Evolutionary conservation across 1,140 invertebrate genomes (phyloP), one percentile per base, ranked within the genome.

Genomic region (Trachymyrmex cornetzi): DNA sequence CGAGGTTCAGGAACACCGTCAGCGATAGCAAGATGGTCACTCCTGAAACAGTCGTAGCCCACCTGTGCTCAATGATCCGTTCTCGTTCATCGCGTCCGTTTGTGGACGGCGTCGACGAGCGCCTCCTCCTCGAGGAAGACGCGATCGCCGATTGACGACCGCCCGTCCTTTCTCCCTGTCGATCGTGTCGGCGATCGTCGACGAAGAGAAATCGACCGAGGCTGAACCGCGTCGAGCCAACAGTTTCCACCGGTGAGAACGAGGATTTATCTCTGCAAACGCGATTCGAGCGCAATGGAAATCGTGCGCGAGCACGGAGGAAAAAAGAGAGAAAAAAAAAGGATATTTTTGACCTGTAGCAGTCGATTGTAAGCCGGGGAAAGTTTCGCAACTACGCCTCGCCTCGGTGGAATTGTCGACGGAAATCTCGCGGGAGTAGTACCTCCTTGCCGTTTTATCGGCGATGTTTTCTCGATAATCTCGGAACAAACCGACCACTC

Each of bases 21-120:
- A 99, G 97, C 96, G 99, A 99, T 95, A 99, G 98, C 96, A 99
- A 98, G 97, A 99, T 99, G 96, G 99, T 99, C 96, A 99, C 99
- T 97, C 99, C 99, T 99, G 98, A 96, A 98, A 98, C 96, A 97
- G 96, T 94, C 90, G 89, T 91, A 92, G 90, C 89, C 92, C 90
- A 90, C 88, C 91, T 84, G 87, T 90, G 77, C 90, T 93, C 87
- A 91, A 86, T 90, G 81, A 90, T 90, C 85, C 67, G 55, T 88
- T 80, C 63, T 87, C 86, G 71, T 74, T 81, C 59, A 74, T 57
- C 61, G 64, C 82, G 55, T 66, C 38, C 34, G 74, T 38, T 57
- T 30, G 55, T 66, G 86, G 53, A 53, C 81, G 38, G 27, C 50
- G 55, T 67, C 61, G 82, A 88, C 55, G 34, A 48, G 19, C 80